A percentile compares a stretch with the other conserved stretches of the same genome.
Evolutionary conservation across 2,113 vertebrate genomes (phyloP).

Genomic region (Brachionichthys hirsutus): DNA sequence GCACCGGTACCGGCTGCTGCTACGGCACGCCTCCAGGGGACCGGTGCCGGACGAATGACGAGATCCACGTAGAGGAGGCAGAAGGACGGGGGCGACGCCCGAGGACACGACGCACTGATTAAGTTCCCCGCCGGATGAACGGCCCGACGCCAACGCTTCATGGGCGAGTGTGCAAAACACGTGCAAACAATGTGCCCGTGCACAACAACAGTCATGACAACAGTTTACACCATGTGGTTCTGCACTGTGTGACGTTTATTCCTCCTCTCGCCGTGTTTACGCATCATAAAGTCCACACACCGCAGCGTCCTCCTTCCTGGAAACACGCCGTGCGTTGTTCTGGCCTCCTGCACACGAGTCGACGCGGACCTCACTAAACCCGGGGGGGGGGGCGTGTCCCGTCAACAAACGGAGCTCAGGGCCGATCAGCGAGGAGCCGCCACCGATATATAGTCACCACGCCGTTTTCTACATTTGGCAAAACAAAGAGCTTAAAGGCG

Average conservation of each 20-base stretch:
- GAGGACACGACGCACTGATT: constrained; percentile 18
- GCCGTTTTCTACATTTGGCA: constrained; percentile 84
- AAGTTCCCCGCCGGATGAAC: constrained; percentile 26
- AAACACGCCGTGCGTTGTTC: constrained; percentile 35
- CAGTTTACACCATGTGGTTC: constrained; percentile 54
- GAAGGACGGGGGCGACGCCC: constrained; percentile 32
- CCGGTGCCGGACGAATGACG: constrained; percentile 38
- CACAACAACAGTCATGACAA: constrained; percentile 21
- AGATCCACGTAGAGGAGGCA: constrained; percentile 58
- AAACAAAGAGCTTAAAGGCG: constrained; percentile 81
- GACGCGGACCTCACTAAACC: constrained; percentile 21
- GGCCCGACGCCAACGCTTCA: constrained; percentile 26
- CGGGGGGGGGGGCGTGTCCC: constrained; percentile 6
- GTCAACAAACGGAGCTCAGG: constrained; percentile 27
- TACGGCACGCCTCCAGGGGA: too few relatives aligned
- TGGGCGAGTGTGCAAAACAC: constrained; percentile 52
- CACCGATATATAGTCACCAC: constrained; percentile 35
- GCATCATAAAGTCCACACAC: constrained; percentile 61
- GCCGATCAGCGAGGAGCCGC: constrained; percentile 28
- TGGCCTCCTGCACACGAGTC: constrained; percentile 52
- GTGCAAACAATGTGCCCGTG: not conserved
- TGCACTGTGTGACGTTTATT: constrained; percentile 43
- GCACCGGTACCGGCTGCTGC: too few relatives aligned
- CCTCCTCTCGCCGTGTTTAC: constrained; percentile 37
- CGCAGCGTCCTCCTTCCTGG: constrained; percentile 61